phyloP scores from a whole-genome alignment of 1,140 invertebrate genomes.

The Uloborus diversus region DNA sequence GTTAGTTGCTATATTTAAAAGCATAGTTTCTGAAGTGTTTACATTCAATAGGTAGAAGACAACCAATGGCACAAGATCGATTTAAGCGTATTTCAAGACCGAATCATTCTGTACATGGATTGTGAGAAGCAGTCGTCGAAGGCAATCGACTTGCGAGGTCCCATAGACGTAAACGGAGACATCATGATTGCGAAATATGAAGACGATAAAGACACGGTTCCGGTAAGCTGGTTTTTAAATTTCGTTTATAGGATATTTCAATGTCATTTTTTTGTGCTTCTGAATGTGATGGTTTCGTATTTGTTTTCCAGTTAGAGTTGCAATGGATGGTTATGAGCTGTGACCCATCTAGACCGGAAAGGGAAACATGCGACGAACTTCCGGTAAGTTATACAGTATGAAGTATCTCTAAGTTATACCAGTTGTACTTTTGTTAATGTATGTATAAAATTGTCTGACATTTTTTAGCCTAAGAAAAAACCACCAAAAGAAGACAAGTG shows the following conservation, averaged over 20 bases:
- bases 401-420: background rate
- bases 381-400: constrained; percentile 63
- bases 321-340: constrained; percentile 84
- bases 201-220: constrained; percentile 70
- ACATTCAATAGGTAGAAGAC: constrained; percentile 81
- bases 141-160: constrained; percentile 69
- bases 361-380: constrained; percentile 77
- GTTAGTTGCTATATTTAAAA: no score
- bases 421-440: no score
- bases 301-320: constrained; percentile 74
- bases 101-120: constrained; percentile 76
- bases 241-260: background rate
- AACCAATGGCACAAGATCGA: constrained; percentile 84
- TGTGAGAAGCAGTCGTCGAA: constrained; percentile 69
- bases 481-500: constrained; percentile 62
- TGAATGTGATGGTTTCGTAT: constrained; percentile 54
- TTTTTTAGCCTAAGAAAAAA: constrained; percentile 55
- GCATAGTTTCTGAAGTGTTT: no score
- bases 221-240: constrained; percentile 69
- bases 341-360: constrained; percentile 75
- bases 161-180: constrained; percentile 74
- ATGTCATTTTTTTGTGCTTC: background rate
- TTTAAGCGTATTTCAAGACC: constrained; percentile 75
- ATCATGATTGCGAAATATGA: constrained; percentile 73
- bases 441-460: no score